Evolutionary conservation across 1,140 invertebrate genomes (phyloP).

Genomic region (Drosophila pseudoananassae): DNA sequence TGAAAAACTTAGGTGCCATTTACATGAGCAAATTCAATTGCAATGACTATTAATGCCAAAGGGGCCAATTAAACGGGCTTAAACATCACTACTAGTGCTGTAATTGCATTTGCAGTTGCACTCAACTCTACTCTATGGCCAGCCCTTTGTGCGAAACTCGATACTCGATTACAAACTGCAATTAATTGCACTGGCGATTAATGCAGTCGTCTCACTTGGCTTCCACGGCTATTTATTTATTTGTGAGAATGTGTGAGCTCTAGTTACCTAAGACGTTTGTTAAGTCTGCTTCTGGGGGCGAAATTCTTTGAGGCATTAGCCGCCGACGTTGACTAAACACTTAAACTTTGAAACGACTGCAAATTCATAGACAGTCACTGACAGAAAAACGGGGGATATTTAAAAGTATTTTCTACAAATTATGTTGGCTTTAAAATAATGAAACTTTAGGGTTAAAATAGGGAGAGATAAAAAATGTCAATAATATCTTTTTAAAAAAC

Average conservation of each 20-base stretch:
- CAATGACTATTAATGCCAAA: constrained; percentile 66
- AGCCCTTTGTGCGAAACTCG: constrained; percentile 68
- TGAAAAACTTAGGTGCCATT: constrained; percentile 75
- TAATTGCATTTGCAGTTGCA: constrained; percentile 18
- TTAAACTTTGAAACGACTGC: constrained; percentile 49
- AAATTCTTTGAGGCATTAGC: constrained; percentile 70
- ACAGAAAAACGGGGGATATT: background rate
- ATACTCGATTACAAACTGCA: constrained; percentile 83
- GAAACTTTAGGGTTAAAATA: no score
- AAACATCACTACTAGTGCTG: constrained; percentile 25
- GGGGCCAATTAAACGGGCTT: constrained; percentile 70
- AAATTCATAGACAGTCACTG: constrained; percentile 10
- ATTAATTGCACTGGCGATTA: constrained; percentile 82
- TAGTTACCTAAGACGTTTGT: constrained; percentile 28
- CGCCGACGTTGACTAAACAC: constrained; percentile 35
- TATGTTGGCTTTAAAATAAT: no score
- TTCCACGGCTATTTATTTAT: constrained; percentile 34
- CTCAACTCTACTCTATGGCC: constrained; percentile 18
- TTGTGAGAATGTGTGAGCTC: constrained; percentile 19
- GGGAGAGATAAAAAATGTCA: no score
- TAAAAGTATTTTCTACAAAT: background rate
- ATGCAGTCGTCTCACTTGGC: constrained; percentile 54
- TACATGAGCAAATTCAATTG: constrained; percentile 82
- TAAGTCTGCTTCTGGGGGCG: constrained; percentile 45
- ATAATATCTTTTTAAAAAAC: no score